phyloP scores from a whole-genome alignment of 2,888 invertebrate species.

The Drosophila monieri region DNA sequence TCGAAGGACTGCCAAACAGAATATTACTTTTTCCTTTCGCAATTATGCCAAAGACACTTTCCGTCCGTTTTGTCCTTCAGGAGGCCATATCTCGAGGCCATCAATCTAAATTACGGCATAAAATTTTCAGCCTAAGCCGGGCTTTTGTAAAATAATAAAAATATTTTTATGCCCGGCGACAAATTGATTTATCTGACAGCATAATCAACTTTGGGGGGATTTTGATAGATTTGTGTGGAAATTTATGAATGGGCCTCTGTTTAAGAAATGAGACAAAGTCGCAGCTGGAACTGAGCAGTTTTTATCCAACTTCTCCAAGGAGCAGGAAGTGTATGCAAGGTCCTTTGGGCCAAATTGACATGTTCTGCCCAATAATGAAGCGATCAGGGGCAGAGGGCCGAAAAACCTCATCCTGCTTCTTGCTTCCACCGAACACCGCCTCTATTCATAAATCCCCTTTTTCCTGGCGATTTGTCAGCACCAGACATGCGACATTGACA shows the following conservation, averaged over 20 bases:
- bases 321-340: conserved; percentile 12
- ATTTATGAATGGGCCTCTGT: conserved; percentile 45
- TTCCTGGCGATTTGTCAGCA: conserved; percentile 67
- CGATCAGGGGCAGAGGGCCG: conserved; percentile 62
- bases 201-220: conserved; percentile 28
- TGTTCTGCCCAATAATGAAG: conserved; percentile 75
- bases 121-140: conserved; percentile 43
- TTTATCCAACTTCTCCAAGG: conserved; percentile 10
- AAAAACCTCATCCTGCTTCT: conserved; percentile 49
- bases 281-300: conserved; percentile 60
- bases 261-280: conserved; percentile 29
- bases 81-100: conserved; percentile 39
- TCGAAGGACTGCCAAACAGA: conserved; percentile 7
- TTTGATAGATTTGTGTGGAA: conserved; percentile 51
- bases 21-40: conserved; percentile 22
- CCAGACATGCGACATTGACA: conserved; percentile 48
- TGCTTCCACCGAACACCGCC: conserved; percentile 11
- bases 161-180: conserved; percentile 59
- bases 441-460: conserved; percentile 45
- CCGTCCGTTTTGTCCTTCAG: conserved; percentile 29
- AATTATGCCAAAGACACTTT: conserved; percentile 53
- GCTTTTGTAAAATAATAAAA: conserved; percentile 53
- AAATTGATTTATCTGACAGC: conserved; percentile 69
- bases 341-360: conserved; percentile 62
- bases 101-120: conserved; percentile 71